phyloP scores from a whole-genome alignment of 2,113 vertebrate species.

The Oncorhynchus clarkii region DNA sequence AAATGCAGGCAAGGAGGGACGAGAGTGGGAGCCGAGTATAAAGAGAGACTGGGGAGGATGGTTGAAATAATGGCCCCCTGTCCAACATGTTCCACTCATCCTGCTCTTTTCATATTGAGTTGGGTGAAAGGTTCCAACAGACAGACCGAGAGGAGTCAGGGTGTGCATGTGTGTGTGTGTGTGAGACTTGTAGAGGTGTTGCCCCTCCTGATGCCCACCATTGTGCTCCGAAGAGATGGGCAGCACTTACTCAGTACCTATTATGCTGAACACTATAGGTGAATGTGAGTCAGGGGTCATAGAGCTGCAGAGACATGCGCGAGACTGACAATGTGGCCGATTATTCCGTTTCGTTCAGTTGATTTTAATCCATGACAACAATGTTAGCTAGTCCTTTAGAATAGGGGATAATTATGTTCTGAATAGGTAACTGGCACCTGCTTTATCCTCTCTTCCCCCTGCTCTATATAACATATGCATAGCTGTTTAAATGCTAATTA shows the following conservation, averaged over 20 bases:
- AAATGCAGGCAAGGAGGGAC: too few relatives aligned
- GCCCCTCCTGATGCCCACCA: background rate
- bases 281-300: background rate
- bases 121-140: background rate
- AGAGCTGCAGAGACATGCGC: background rate
- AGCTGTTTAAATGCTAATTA: too few relatives aligned
- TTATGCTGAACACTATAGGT: background rate
- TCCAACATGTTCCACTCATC: background rate
- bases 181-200: background rate
- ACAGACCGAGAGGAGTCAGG: too few relatives aligned
- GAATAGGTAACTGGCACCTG: too few relatives aligned
- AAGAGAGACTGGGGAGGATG: background rate
- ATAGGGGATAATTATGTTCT: too few relatives aligned
- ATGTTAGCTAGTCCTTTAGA: too few relatives aligned
- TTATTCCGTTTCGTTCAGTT: too few relatives aligned
- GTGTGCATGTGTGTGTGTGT: conserved; percentile 11
- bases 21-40: background rate
- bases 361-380: too few relatives aligned
- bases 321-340: background rate
- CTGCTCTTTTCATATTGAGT: background rate
- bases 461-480: too few relatives aligned
- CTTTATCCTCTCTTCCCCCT: too few relatives aligned
- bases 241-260: background rate
- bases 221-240: background rate
- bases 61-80: background rate